Evolutionary conservation across 2,797 vertebrate genomes (phyloP).

Genomic region (Crax fasciolata): DNA sequence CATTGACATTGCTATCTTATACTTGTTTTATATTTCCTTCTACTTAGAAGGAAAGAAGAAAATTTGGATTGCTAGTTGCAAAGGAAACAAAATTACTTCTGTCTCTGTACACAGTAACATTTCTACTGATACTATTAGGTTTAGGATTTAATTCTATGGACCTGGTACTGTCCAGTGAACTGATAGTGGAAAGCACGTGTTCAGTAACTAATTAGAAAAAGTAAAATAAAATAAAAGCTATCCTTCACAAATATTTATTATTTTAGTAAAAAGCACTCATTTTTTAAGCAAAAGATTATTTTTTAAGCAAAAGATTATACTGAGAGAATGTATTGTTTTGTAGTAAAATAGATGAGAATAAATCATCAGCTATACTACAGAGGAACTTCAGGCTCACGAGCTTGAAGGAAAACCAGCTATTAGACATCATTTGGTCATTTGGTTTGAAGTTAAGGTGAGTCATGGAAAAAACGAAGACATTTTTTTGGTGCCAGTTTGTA

Average conservation of each 20-base stretch:
- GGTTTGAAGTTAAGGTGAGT: neutral
- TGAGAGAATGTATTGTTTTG: neutral
- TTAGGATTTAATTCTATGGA: neutral
- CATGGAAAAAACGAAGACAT: neutral
- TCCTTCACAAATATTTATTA: neutral
- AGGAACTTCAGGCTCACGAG: neutral
- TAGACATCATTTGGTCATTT: neutral
- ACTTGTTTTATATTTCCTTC: neutral
- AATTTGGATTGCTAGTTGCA: neutral
- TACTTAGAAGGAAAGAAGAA: neutral
- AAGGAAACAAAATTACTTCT: neutral
- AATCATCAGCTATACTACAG: neutral
- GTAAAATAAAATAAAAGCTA: neutral
- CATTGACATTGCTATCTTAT: neutral
- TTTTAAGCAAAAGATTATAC: neutral
- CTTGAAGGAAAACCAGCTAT: neutral
- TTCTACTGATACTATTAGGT: neutral
- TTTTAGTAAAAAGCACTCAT: neutral
- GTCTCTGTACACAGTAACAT: neutral
- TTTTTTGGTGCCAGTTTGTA: neutral
- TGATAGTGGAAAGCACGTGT: neutral
- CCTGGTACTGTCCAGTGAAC: neutral
- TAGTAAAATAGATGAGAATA: neutral
- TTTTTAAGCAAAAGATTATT: neutral
- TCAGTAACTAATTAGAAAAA: neutral